phyloP scores from a whole-genome alignment of 2,113 vertebrate genomes.

The Ginglymostoma cirratum region DNA sequence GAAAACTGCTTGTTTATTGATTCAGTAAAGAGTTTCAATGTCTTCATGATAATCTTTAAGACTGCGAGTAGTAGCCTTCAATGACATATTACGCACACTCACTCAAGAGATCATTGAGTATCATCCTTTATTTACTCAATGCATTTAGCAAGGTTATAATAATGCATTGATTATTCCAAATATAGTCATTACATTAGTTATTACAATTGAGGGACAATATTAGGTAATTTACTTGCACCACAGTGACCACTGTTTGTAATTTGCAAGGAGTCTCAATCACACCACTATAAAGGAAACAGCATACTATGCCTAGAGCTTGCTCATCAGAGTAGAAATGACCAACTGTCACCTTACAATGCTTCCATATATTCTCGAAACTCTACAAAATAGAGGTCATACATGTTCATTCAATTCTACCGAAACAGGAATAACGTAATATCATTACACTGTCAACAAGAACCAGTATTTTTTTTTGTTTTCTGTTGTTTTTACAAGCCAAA shows the following conservation, averaged over 20 bases:
- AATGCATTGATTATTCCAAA: not conserved
- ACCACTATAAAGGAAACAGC: not conserved
- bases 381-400: too few species aligned
- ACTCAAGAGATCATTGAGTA: not conserved
- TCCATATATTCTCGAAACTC: not conserved
- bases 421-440: not conserved
- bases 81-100: not conserved
- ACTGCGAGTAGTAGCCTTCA: not conserved
- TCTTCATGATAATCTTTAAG: not conserved
- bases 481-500: not conserved
- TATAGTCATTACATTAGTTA: not conserved
- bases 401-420: not conserved
- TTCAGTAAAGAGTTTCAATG: not conserved
- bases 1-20: not conserved
- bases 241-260: too few species aligned
- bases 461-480: not conserved
- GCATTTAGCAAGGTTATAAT: not conserved
- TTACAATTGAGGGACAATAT: not conserved
- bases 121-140: not conserved
- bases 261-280: not conserved
- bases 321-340: not conserved
- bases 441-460: not conserved
- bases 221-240: not conserved
- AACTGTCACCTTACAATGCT: not conserved
- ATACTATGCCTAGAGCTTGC: too few species aligned